These are phyloP conservation scores for Scaptomyza caliginosa DNA, from an alignment of 2,888 invertebrate species.

Conservation along the genomic window DNA sequence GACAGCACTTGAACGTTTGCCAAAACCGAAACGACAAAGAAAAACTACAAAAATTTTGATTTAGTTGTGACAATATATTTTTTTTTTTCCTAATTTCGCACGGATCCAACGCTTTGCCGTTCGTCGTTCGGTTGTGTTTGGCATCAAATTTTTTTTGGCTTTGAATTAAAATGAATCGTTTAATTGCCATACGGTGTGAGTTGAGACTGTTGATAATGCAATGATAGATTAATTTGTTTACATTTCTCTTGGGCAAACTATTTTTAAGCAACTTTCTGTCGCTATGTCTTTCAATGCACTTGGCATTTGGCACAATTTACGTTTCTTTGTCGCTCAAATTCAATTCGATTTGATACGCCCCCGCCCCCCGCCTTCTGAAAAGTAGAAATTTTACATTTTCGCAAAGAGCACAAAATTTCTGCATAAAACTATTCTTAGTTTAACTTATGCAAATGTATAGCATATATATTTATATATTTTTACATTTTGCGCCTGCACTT, in stretches of 20 bases:
- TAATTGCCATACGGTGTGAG: constrained; percentile 71
- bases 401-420: not conserved
- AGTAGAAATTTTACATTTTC: too few relatives aligned
- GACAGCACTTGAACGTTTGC: constrained; percentile 61
- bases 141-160: constrained; percentile 53
- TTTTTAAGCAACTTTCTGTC: constrained; percentile 38
- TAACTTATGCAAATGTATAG: constrained; percentile 14
- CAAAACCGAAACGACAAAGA: too few relatives aligned
- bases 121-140: constrained; percentile 26
- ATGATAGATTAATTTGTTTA: constrained; percentile 72
- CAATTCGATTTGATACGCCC: constrained; percentile 43
- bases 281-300: constrained; percentile 57
- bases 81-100: not conserved
- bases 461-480: not conserved
- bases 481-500: constrained; percentile 13
- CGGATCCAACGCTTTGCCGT: not conserved
- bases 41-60: not conserved
- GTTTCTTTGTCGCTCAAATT: constrained; percentile 25
- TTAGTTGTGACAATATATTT: not conserved
- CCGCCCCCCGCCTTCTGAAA: too few relatives aligned
- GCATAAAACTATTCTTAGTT: constrained; percentile 18
- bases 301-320: constrained; percentile 68
- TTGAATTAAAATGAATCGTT: constrained; percentile 69
- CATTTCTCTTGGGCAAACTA: constrained; percentile 40
- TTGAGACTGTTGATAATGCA: constrained; percentile 56